These are phyloP conservation scores for Azorinus chamasolen DNA, from an alignment of 2,888 invertebrate genomes.

Conservation along the genomic window DNA sequence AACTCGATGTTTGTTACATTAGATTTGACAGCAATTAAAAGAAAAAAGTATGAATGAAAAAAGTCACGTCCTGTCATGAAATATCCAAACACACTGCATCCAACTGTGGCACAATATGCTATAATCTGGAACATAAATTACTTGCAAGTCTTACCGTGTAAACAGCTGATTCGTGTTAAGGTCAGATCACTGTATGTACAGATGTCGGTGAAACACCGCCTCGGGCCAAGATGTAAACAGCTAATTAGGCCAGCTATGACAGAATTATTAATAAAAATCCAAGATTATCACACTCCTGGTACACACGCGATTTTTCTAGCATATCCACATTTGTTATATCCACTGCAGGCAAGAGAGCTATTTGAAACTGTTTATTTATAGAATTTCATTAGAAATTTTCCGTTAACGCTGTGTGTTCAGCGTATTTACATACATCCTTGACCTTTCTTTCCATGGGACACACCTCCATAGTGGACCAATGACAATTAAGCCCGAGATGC, in stretches of 20 bases:
- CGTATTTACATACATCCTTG: constrained; percentile 39
- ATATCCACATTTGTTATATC: not conserved
- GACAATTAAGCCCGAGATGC: no score
- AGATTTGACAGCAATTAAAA: not conserved
- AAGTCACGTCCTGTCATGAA: no score
- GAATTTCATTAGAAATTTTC: constrained; percentile 15
- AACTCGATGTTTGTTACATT: not conserved
- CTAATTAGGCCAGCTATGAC: constrained; percentile 12
- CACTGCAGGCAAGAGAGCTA: not conserved
- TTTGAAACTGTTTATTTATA: not conserved
- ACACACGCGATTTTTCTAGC: not conserved
- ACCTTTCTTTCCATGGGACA: constrained; percentile 34
- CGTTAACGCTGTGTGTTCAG: constrained; percentile 7
- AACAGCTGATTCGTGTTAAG: constrained; percentile 19
- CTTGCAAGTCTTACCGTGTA: not conserved
- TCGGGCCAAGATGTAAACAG: constrained; percentile 15
- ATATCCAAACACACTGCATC: no score
- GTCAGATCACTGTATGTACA: not conserved
- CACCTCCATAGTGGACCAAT: constrained; percentile 62
- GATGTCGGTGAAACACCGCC: not conserved
- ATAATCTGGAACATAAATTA: not conserved
- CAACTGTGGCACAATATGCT: no score
- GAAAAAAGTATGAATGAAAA: no score
- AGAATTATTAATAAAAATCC: constrained; percentile 7
- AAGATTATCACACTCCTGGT: not conserved